Conservation (phyloP, 37 sponge, comb jelly and placozoan genomes). For the Bolinopsis microptera region DNA sequence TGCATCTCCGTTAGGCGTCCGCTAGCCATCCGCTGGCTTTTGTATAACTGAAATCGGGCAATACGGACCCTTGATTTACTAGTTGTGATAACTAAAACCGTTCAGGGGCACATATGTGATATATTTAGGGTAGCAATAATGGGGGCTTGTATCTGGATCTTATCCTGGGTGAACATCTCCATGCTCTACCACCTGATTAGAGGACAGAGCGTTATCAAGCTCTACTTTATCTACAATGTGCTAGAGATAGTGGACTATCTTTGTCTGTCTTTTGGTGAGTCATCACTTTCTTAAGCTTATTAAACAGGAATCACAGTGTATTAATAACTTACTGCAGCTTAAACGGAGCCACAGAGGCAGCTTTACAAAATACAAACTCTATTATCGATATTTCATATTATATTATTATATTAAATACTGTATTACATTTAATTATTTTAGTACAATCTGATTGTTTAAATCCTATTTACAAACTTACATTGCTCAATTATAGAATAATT, state of each 20-base stretch:
- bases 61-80: too few relatives aligned
- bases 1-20: too few relatives aligned
- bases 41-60: too few relatives aligned
- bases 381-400: neutral
- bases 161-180: slow-evolving; percentile 78
- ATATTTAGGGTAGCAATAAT: slow-evolving; percentile 1
- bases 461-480: too few relatives aligned
- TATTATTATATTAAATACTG: too few relatives aligned
- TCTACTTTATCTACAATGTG: slow-evolving; percentile 96
- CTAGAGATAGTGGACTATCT: slow-evolving; percentile 77
- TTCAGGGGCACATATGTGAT: slow-evolving; percentile 37
- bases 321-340: too few relatives aligned
- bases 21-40: too few relatives aligned
- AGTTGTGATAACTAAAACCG: too few relatives aligned
- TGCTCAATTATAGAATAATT: too few relatives aligned
- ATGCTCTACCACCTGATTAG: slow-evolving; percentile 88
- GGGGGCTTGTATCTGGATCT: slow-evolving; percentile 1
- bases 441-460: too few relatives aligned
- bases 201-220: slow-evolving; percentile 91
- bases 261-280: slow-evolving; percentile 61
- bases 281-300: neutral
- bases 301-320: too few relatives aligned
- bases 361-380: neutral
- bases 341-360: neutral
- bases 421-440: too few relatives aligned